Conservation (phyloP, 2,797 vertebrate genomes). For the Heteromormyrus szaboi region DNA sequence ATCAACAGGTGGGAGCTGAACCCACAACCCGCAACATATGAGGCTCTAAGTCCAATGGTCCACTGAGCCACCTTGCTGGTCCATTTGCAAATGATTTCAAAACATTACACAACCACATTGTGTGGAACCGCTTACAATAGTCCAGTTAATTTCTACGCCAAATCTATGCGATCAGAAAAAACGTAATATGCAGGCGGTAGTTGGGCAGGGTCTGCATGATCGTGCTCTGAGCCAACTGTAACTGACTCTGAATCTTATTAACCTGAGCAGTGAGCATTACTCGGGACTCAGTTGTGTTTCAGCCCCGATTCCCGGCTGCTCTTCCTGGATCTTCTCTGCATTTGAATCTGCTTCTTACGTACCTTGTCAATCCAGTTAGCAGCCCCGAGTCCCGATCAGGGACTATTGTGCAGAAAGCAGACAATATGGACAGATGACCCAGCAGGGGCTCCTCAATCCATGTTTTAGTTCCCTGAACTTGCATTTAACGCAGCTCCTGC, state of each 20-base stretch:
- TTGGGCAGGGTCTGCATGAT: neutral
- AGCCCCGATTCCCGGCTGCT: neutral
- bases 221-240: neutral
- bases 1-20: neutral
- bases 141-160: neutral
- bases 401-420: neutral
- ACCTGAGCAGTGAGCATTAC: neutral
- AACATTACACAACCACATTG: neutral
- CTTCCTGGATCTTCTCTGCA: neutral
- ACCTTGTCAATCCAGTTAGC: neutral
- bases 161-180: neutral
- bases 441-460: neutral
- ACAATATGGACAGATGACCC: neutral
- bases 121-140: neutral
- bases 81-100: neutral
- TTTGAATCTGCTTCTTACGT: neutral
- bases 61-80: neutral
- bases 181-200: neutral
- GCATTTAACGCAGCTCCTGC: neutral
- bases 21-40: neutral
- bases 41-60: neutral
- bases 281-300: neutral
- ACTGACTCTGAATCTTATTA: neutral
- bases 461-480: neutral
- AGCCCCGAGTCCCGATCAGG: neutral